These are phyloP conservation scores for Ceratosolen solmsi DNA, from an alignment of 1,140 invertebrate species.

Conservation along the genomic window DNA sequence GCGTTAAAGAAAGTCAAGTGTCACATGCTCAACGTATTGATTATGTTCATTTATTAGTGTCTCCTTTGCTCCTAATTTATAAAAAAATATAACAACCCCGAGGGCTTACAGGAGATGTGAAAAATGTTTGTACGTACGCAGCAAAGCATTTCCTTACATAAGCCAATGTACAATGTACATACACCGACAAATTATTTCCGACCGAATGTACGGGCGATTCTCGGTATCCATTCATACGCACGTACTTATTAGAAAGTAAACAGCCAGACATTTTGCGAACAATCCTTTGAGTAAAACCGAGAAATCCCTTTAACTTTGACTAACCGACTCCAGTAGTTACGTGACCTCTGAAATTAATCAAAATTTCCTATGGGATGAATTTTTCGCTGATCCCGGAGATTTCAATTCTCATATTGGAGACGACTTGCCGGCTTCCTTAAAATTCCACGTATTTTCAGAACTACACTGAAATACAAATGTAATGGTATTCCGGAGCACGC, in stretches of 20 bases:
- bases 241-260: too few species aligned
- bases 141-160: too few species aligned
- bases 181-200: too few species aligned
- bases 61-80: too few species aligned
- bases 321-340: not conserved
- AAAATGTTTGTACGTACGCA: too few species aligned
- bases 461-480: not conserved
- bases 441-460: not conserved
- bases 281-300: not conserved
- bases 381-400: not conserved
- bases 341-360: not conserved
- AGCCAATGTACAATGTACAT: too few species aligned
- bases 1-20: not conserved
- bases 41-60: not conserved
- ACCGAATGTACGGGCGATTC: too few species aligned
- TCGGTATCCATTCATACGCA: too few species aligned
- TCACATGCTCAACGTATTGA: not conserved
- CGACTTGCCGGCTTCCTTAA: not conserved
- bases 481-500: not conserved
- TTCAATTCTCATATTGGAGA: not conserved
- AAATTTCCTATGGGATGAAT: not conserved
- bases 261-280: slow-evolving; percentile 2
- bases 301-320: not conserved
- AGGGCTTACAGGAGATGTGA: too few species aligned
- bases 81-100: too few species aligned